These are phyloP conservation scores for Bubalus kerabau DNA, from an alignment of 2,113 vertebrate species.

Conservation along the genomic window DNA sequence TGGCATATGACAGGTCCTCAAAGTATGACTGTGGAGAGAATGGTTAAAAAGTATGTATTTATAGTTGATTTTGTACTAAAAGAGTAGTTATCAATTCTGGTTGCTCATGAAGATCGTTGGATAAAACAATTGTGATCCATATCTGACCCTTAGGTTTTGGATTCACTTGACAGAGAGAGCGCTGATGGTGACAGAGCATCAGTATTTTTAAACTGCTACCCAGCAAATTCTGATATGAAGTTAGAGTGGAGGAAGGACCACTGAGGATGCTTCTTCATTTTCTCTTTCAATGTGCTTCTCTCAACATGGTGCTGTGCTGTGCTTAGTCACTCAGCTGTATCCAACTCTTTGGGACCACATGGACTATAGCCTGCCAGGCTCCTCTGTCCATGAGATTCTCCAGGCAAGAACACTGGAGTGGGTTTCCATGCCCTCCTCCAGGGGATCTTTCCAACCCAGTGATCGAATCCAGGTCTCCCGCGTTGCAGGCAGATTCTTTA, in stretches of 20 bases:
- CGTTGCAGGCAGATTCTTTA: not conserved
- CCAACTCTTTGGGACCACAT: not conserved
- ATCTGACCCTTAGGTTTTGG: not conserved
- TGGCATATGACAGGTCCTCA: not conserved
- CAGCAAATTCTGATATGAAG: not conserved
- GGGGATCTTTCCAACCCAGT: not conserved
- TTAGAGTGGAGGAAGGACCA: not conserved
- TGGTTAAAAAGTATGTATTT: not conserved
- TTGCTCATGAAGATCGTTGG: not conserved
- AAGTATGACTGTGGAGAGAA: not conserved
- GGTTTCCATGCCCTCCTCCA: not conserved
- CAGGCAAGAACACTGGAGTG: not conserved
- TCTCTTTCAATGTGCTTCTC: not conserved
- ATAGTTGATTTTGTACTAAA: not conserved
- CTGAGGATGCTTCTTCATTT: not conserved
- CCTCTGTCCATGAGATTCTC: not conserved
- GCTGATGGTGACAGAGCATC: not conserved
- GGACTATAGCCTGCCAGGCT: not conserved
- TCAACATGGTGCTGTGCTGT: not conserved
- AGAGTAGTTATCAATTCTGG: not conserved
- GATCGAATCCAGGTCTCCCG: fast-evolving
- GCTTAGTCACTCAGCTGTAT: not conserved
- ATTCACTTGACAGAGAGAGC: not conserved
- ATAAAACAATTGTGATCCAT: not conserved
- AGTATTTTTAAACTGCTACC: not conserved